Conservation (phyloP, 2,888 invertebrate genomes). For the Andrena camellia region DNA sequence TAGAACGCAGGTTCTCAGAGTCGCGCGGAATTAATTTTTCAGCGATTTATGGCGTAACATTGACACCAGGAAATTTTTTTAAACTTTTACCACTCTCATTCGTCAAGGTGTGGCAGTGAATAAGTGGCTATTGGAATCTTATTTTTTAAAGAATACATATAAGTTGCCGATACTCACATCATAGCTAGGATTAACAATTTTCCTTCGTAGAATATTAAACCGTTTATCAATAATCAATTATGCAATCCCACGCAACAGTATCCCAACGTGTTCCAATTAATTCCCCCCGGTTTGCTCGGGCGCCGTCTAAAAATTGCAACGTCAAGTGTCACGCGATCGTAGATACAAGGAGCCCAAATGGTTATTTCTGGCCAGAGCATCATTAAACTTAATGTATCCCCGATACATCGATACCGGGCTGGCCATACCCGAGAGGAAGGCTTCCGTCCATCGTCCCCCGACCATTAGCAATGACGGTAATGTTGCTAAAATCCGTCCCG, state of each 20-base stretch:
- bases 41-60: too few species aligned
- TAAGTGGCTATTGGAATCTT: too few species aligned
- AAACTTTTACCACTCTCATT: too few species aligned
- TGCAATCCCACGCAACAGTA: not conserved
- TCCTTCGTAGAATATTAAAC: not conserved
- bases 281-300: not conserved
- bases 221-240: conserved; percentile 2
- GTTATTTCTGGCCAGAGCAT: conserved; percentile 15
- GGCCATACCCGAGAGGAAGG: not conserved
- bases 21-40: not conserved
- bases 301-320: conserved; percentile 6
- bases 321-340: conserved; percentile 35
- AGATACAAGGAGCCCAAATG: conserved; percentile 7
- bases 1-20: not conserved
- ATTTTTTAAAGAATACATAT: too few species aligned
- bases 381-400: conserved; percentile 53
- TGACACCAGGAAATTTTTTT: too few species aligned
- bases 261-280: not conserved
- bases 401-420: conserved; percentile 41
- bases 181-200: not conserved
- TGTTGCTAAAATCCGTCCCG: conserved; percentile 44
- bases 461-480: conserved; percentile 45
- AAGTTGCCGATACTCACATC: not conserved
- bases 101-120: too few species aligned
- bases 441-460: not conserved